These are phyloP conservation scores for Patella ulyssiponensis DNA, from an alignment of 2,888 invertebrate genomes.

Conservation along the genomic window DNA sequence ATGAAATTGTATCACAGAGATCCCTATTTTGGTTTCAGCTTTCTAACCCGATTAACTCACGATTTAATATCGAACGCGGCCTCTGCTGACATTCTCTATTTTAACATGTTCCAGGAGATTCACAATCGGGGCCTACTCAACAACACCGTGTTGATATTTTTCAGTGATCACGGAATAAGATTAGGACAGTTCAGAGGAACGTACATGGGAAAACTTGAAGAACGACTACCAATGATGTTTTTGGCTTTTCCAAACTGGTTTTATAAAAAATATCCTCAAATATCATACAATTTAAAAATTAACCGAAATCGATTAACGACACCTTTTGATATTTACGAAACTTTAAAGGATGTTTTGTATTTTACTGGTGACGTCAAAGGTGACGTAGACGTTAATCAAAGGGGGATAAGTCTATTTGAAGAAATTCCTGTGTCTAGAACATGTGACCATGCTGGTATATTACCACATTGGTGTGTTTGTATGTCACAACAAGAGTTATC, in stretches of 20 bases:
- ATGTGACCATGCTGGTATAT: not conserved
- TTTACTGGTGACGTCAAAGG: slow-evolving; percentile 25
- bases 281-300: slow-evolving; percentile 78
- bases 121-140: slow-evolving; percentile 56
- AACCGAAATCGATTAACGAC: slow-evolving; percentile 82
- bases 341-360: slow-evolving; percentile 78
- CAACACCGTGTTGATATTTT: slow-evolving; percentile 51
- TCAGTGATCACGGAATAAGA: slow-evolving; percentile 92
- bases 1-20: slow-evolving; percentile 75
- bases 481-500: not conserved
- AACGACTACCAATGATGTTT: slow-evolving; percentile 85
- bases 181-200: slow-evolving; percentile 87
- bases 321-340: slow-evolving; percentile 87
- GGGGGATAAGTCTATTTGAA: slow-evolving; percentile 45
- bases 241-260: slow-evolving; percentile 83
- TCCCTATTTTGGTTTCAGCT: slow-evolving; percentile 85
- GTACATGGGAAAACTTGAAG: slow-evolving; percentile 84
- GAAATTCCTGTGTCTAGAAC: not conserved
- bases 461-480: not conserved
- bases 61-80: slow-evolving; percentile 85
- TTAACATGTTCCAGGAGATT: slow-evolving; percentile 75
- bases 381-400: slow-evolving; percentile 76
- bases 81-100: slow-evolving; percentile 80
- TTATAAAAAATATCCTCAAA: slow-evolving; percentile 77
- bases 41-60: slow-evolving; percentile 87